phyloP scores from a whole-genome alignment of 2,888 invertebrate species.

The Anoplius nigerrimus region DNA sequence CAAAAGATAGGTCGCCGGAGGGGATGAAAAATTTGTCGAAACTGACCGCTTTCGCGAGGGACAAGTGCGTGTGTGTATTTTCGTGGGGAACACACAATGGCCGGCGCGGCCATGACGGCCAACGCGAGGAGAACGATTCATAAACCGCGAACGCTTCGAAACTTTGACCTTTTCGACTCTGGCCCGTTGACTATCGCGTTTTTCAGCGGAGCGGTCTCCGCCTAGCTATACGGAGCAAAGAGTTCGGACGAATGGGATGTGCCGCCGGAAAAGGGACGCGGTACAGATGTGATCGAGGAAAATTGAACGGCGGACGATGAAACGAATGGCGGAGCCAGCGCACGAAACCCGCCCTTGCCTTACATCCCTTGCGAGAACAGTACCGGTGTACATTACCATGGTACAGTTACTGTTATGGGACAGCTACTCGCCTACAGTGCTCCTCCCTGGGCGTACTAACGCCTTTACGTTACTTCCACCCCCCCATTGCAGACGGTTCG shows the following conservation, averaged over 20 bases:
- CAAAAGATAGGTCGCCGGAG: not conserved
- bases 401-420: constrained; percentile 44
- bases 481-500: constrained; percentile 24
- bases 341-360: not conserved
- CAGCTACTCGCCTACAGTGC: not conserved
- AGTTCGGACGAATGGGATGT: not conserved
- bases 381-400: constrained; percentile 27
- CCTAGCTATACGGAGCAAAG: not conserved
- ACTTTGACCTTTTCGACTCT: constrained; percentile 6
- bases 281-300: constrained; percentile 31
- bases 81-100: not conserved
- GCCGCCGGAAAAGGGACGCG: too few species aligned
- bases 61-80: not conserved
- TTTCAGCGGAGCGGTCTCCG: not conserved
- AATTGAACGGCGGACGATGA: constrained; percentile 37
- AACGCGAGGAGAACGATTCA: constrained; percentile 16
- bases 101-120: not conserved
- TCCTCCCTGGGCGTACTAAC: constrained; percentile 29
- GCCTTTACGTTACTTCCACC: constrained; percentile 16
- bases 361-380: not conserved
- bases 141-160: constrained; percentile 16
- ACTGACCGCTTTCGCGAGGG: not conserved
- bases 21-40: not conserved
- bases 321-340: constrained; percentile 24
- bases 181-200: not conserved